Evolutionary conservation across 2,888 invertebrate genomes (phyloP).

Genomic region (Agapetus fuscipes): DNA sequence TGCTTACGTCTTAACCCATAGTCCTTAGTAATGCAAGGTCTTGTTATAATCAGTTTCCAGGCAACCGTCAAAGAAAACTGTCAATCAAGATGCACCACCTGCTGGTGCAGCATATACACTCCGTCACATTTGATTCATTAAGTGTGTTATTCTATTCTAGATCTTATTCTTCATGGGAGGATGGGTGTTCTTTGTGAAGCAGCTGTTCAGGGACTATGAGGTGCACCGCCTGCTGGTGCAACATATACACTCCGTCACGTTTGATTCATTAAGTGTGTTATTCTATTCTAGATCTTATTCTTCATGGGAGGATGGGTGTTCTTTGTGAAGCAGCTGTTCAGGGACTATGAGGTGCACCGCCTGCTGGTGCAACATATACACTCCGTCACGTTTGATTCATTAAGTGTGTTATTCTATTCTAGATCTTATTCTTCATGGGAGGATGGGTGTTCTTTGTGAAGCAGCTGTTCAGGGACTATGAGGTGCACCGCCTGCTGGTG

Average conservation of each 20-base stretch:
- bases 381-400: conserved; percentile 89
- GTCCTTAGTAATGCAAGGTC: too few relatives aligned
- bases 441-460: conserved; percentile 99
- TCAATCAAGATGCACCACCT: conserved; percentile 92
- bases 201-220: conserved; percentile 94
- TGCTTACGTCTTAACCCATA: too few relatives aligned
- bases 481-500: conserved; percentile 87
- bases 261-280: too few relatives aligned
- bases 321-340: conserved; percentile 93
- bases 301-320: conserved; percentile 97
- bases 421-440: conserved; percentile 90
- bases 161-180: conserved; percentile 91
- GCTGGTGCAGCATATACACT: conserved; percentile 91
- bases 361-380: conserved; percentile 90
- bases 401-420: too few relatives aligned
- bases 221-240: conserved; percentile 91
- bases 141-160: too few relatives aligned
- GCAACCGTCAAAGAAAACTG: too few relatives aligned
- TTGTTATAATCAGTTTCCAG: too few relatives aligned
- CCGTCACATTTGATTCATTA: conserved; percentile 89
- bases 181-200: conserved; percentile 97
- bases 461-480: conserved; percentile 93
- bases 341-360: conserved; percentile 96
- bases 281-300: conserved; percentile 74
- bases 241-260: conserved; percentile 90